Evolutionary conservation across 2,888 invertebrate species (phyloP).

Genomic region (Oeneis ivallda): DNA sequence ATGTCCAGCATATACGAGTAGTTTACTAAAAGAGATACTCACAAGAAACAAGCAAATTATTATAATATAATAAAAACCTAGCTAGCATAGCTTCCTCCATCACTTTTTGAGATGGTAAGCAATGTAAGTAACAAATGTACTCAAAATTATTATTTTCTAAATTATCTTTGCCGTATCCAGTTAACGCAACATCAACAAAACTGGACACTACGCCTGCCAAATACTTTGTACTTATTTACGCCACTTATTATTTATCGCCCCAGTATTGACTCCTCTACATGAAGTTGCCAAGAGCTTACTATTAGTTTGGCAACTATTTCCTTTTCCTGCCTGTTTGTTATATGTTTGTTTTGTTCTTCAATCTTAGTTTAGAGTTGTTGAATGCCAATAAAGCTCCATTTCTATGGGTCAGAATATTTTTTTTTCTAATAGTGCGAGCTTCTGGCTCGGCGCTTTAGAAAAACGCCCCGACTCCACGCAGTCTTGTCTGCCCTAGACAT

Average conservation of each 20-base stretch:
- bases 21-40: constrained; percentile 49
- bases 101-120: too few relatives aligned
- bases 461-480: too few relatives aligned
- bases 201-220: constrained; percentile 73
- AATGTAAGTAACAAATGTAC: too few relatives aligned
- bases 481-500: too few relatives aligned
- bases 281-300: constrained; percentile 57
- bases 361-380: constrained; percentile 40
- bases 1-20: constrained; percentile 34
- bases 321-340: constrained; percentile 33
- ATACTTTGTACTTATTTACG: constrained; percentile 77
- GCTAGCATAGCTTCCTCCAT: too few relatives aligned
- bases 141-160: too few relatives aligned
- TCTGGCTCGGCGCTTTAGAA: too few relatives aligned
- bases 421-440: too few relatives aligned
- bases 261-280: constrained; percentile 66
- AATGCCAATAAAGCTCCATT: constrained; percentile 26
- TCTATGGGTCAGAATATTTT: not conserved
- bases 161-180: constrained; percentile 50
- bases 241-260: constrained; percentile 68
- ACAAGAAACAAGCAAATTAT: too few relatives aligned
- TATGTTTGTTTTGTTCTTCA: constrained; percentile 57
- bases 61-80: too few relatives aligned
- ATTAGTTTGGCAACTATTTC: constrained; percentile 51
- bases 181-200: constrained; percentile 41